A percentile compares a stretch with the other conserved stretches of the same genome.
Evolutionary conservation across 2,888 invertebrate species (phyloP).

Genomic region (Scaptomyza cyrtandrae): DNA sequence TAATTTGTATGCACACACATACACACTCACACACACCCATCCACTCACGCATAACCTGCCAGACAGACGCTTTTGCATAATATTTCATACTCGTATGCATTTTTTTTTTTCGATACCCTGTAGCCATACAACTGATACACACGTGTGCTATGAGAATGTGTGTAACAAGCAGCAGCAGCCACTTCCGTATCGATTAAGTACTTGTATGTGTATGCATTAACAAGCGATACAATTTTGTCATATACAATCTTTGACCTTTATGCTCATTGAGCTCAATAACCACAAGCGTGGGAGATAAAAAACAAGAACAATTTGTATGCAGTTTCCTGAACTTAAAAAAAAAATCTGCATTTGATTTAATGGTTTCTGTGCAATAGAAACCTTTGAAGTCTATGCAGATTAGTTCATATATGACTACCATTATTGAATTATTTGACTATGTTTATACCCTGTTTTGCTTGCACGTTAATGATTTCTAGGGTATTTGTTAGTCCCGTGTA

Average conservation of each 20-base stretch:
- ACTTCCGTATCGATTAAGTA: constrained; percentile 17
- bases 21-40: constrained; percentile 13
- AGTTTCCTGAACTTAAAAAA: neutral
- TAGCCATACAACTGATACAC: constrained; percentile 16
- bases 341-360: neutral
- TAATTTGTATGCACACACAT: constrained; percentile 65
- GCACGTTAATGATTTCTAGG: neutral
- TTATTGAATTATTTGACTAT: no score
- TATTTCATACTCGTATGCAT: constrained; percentile 53
- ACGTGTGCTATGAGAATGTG: constrained; percentile 4
- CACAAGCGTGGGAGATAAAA: neutral
- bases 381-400: neutral
- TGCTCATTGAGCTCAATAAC: neutral
- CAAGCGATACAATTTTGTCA: constrained; percentile 4
- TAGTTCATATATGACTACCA: neutral
- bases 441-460: neutral
- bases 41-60: constrained; percentile 20
- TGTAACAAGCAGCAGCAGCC: constrained; percentile 14
- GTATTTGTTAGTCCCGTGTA: constrained; percentile 1
- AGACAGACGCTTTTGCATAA: constrained; percentile 62
- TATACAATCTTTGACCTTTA: neutral
- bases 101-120: constrained; percentile 37
- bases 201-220: constrained; percentile 6
- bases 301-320: neutral
- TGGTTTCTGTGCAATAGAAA: neutral